Conservation (phyloP, 1,140 invertebrate species). For the Daktulosphaira vitifoliae region DNA sequence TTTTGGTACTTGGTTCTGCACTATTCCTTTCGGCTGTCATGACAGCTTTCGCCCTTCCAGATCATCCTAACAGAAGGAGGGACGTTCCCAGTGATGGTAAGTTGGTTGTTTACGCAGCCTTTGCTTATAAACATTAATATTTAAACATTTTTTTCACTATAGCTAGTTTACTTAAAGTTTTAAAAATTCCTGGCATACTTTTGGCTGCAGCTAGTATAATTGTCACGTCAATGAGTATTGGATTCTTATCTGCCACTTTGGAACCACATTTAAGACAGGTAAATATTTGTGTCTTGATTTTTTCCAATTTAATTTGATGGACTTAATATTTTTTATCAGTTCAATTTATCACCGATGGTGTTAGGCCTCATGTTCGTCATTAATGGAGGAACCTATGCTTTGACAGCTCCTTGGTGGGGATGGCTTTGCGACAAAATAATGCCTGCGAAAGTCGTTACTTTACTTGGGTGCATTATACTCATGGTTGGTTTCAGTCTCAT, state of each 20-base stretch:
- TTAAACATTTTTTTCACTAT: no score
- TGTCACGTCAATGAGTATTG: slow-evolving; percentile 67
- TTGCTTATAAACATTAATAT: no score
- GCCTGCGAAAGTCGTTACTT: slow-evolving; percentile 57
- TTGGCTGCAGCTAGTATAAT: slow-evolving; percentile 60
- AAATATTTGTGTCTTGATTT: slow-evolving; percentile 3
- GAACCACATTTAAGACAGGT: slow-evolving; percentile 70
- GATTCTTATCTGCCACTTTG: slow-evolving; percentile 69
- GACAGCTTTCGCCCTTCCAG: slow-evolving; percentile 63
- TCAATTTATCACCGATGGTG: slow-evolving; percentile 60
- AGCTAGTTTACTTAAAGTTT: slow-evolving; percentile 54
- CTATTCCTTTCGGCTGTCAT: slow-evolving; percentile 66
- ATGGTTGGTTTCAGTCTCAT: slow-evolving; percentile 58
- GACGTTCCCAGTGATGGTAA: slow-evolving; percentile 26
- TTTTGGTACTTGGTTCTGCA: slow-evolving; percentile 68
- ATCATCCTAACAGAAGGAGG: slow-evolving; percentile 41
- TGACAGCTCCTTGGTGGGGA: slow-evolving; percentile 71
- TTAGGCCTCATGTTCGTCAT: slow-evolving; percentile 80
- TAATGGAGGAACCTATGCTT: slow-evolving; percentile 73
- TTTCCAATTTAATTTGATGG: neutral
- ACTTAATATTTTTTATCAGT: slow-evolving; percentile 40
- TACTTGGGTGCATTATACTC: slow-evolving; percentile 58
- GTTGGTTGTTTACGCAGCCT: no score
- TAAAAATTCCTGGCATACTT: slow-evolving; percentile 60
- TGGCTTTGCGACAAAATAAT: slow-evolving; percentile 62